Percentiles rank a stretch among this genome's conserved stretches.
These are phyloP conservation scores for Mustelus asterias DNA, from an alignment of 2,113 vertebrate genomes.

Conservation along the genomic window DNA sequence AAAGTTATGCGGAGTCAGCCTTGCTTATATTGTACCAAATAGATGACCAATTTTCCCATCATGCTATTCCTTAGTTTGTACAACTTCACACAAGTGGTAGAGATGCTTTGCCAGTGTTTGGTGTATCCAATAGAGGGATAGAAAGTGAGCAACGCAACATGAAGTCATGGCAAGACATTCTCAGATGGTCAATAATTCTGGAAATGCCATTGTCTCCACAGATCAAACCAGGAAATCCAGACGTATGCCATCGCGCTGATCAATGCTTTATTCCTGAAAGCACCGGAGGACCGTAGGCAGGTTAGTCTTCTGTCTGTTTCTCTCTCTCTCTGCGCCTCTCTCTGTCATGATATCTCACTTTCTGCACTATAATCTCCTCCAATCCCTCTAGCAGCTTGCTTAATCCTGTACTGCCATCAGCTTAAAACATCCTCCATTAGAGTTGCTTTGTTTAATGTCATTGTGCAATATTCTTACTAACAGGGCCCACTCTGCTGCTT, in stretches of 20 bases:
- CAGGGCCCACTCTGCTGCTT: neutral
- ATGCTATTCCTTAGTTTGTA: too few relatives aligned
- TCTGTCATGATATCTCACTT: neutral
- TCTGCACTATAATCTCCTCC: neutral
- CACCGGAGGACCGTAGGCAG: constrained; percentile 94
- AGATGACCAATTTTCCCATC: too few relatives aligned
- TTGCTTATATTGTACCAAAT: too few relatives aligned
- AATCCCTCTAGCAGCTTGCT: neutral
- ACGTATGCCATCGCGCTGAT: constrained; percentile 96
- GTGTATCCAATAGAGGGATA: neutral
- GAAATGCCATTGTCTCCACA: constrained; percentile 49
- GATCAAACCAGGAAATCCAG: constrained; percentile 98
- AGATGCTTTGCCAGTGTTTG: neutral
- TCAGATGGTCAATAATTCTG: neutral
- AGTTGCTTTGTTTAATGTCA: neutral
- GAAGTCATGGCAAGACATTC: neutral
- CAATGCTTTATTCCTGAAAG: constrained; percentile 96
- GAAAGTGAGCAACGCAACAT: neutral
- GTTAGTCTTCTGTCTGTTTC: constrained; percentile 55
- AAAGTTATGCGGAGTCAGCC: too few relatives aligned
- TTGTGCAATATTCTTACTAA: neutral
- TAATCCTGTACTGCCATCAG: neutral
- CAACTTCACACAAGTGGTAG: neutral
- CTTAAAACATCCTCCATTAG: neutral
- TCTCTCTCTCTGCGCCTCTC: neutral